Evolutionary conservation across 1,140 invertebrate genomes (phyloP).

Genomic region (Bombus sibiricus): DNA sequence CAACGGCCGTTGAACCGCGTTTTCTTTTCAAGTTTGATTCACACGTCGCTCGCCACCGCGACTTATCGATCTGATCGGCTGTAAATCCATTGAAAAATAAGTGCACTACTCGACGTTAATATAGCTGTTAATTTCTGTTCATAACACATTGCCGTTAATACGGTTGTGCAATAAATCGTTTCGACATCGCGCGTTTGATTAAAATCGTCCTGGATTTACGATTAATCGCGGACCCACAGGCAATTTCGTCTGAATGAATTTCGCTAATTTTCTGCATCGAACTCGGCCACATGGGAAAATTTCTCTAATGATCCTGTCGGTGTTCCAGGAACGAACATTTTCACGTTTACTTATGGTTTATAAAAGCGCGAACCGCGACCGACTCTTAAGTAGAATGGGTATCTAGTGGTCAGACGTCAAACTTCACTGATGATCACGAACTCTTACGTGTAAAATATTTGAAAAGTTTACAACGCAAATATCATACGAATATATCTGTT

Average conservation of each 20-base stretch:
- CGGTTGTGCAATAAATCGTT: constrained; percentile 19
- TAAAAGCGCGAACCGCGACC: neutral
- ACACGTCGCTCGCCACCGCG: neutral
- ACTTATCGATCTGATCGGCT: constrained; percentile 24
- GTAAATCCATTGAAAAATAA: constrained; percentile 38
- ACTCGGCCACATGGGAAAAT: neutral
- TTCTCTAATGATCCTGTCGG: neutral
- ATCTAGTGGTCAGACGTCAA: neutral
- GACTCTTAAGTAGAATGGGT: neutral
- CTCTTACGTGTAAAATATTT: neutral
- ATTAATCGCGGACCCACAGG: neutral
- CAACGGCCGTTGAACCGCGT: neutral
- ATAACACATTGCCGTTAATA: constrained; percentile 40
- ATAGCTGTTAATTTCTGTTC: constrained; percentile 40
- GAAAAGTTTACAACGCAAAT: neutral
- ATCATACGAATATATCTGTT: too few species aligned
- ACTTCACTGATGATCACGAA: neutral
- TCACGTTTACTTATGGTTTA: too few species aligned
- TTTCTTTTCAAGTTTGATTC: constrained; percentile 16
- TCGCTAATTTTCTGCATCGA: constrained; percentile 4
- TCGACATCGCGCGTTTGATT: neutral
- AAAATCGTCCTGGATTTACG: constrained; percentile 16
- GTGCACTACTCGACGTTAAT: constrained; percentile 8
- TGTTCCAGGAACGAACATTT: neutral
- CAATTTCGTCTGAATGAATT: constrained; percentile 17